A percentile compares a stretch with the other conserved stretches of the same genome.
Conservation (phyloP, 2,797 vertebrate species). For the Macroramphosus scolopax region DNA sequence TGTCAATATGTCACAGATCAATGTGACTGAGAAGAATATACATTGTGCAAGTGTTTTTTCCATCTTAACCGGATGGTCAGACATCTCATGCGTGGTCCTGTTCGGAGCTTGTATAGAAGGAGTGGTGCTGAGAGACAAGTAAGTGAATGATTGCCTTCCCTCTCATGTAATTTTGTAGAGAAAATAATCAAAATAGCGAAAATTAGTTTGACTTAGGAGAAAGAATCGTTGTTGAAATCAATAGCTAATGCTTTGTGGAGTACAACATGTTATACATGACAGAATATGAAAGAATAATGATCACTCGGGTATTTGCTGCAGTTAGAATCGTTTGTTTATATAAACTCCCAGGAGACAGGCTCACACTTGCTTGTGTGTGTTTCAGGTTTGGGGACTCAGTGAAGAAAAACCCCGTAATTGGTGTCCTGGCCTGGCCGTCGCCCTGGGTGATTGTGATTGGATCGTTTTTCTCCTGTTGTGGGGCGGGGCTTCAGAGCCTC, state of each 20-base stretch:
- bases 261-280: no score
- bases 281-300: no score
- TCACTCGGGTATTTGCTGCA: no score
- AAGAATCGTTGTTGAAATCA: no score
- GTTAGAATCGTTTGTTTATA: no score
- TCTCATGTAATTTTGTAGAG: no score
- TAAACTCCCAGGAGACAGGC: not conserved
- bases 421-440: slow-evolving; percentile 91
- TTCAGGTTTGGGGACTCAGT: slow-evolving; percentile 88
- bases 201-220: no score
- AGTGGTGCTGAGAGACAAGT: slow-evolving; percentile 94
- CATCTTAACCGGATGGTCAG: slow-evolving; percentile 77
- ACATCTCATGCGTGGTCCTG: slow-evolving; percentile 90
- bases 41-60: slow-evolving; percentile 7
- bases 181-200: no score
- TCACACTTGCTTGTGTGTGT: slow-evolving; percentile 7
- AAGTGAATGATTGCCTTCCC: slow-evolving; percentile 44
- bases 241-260: no score
- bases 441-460: slow-evolving; percentile 96
- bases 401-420: slow-evolving; percentile 86
- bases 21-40: no score
- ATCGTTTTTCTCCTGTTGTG: slow-evolving; percentile 95
- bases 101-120: slow-evolving; percentile 96
- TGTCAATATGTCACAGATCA: not conserved
- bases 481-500: slow-evolving; percentile 93